Evolutionary conservation across 2,113 vertebrate species (phyloP).

Genomic region (Eidolon helvum): DNA sequence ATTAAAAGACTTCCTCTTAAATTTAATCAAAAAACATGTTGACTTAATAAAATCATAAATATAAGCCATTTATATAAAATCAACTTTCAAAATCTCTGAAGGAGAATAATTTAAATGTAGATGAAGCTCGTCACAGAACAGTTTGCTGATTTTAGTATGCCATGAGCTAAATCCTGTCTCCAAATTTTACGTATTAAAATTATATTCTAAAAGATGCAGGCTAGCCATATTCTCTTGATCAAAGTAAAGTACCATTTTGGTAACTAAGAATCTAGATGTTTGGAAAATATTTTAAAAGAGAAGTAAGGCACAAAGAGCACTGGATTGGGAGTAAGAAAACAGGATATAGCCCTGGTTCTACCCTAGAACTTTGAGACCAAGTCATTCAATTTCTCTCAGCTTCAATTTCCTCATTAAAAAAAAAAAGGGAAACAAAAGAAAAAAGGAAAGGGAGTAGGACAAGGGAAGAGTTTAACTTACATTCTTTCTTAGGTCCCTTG

Average conservation of each 20-base stretch:
- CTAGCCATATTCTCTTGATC: conserved; percentile 20
- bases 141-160: conserved; percentile 45
- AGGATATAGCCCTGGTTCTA: neutral
- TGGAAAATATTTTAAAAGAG: conserved; percentile 20
- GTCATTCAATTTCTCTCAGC: neutral
- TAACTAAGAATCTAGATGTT: neutral
- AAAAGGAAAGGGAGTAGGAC: neutral
- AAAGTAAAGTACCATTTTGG: conserved; percentile 8
- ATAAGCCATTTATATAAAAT: conserved; percentile 54
- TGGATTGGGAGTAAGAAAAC: neutral
- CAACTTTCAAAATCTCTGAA: conserved; percentile 60
- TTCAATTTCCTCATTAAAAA: neutral
- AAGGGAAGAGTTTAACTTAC: neutral
- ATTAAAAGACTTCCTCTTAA: conserved; percentile 26
- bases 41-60: conserved; percentile 55
- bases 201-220: conserved; percentile 39
- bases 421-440: neutral
- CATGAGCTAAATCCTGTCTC: conserved; percentile 22
- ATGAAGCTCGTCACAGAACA: conserved; percentile 37
- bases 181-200: conserved; percentile 58
- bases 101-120: conserved; percentile 69
- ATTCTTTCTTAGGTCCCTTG: neutral
- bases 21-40: conserved; percentile 46
- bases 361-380: neutral
- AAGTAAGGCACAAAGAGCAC: neutral